Base-by-base conservation (phyloP, 37 sponge, comb jelly and placozoan species). In the Cliona cf. orientalis region DNA sequence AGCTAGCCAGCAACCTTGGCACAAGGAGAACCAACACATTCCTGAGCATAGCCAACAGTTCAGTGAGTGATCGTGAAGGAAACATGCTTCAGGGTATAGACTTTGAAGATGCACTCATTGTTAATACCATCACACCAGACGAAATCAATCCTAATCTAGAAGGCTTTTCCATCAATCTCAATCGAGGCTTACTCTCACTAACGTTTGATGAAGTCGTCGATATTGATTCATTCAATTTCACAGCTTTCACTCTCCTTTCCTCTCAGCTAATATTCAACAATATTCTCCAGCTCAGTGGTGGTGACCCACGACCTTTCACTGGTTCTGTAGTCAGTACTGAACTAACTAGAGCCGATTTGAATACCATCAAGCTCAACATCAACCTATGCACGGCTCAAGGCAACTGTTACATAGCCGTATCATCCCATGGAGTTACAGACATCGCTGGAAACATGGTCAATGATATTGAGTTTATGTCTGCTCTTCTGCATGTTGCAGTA, bases 131-230 rank as follows among this genome's bases (percentile, higher is more conserved):
- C 28, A 11, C n/a, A 1, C 55, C 58, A 26, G 97, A 96, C 78
- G 79, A 33, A 2, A 67, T 78, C 3, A 58, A 58, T 26, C 97
- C 97, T 19, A 65, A 26, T 5, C 64, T 96, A 22, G 31, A 43
- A 41, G 33, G 45, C 5, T 91, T 91, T 58, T 31, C 33, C 49
- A 11, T 96, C 14, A 79, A 96, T 62, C 42, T 96, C 29, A 56
- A 90, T 42, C 19, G 53, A 46, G 89, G 94, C 28, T 63, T 58
- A 19, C 62, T 96, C 17, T 14, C 58, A 42, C 73, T 96, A 21
- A 93, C 94, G n/a, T 96, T 96, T 61, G 77, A 64, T 84, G 97
- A 96, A 72, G 69, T 87, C 62, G 86, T 96, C 25, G 45, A 85
- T 26, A 42, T 26, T 0, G 42, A 39, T 21, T 78, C 93, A 5